These are phyloP conservation scores for Chiridota heheva DNA, from an alignment of 35 echinoderm and acorn worm species.

Conservation along the genomic window DNA sequence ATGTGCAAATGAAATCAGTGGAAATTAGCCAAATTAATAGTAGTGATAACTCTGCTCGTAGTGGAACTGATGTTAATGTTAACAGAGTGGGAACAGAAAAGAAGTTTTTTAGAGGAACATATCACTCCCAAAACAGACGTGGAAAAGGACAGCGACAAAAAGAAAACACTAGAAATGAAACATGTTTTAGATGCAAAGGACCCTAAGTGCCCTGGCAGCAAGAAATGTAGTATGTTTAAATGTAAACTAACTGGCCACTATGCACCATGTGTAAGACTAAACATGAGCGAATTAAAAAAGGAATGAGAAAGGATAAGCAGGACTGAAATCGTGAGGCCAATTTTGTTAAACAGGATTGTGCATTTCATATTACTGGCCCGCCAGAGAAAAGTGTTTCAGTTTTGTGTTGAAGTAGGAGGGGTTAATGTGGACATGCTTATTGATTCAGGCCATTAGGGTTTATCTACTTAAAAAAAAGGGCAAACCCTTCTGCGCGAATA, in stretches of 20 bases:
- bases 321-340: slow-evolving; percentile 8
- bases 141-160: no score
- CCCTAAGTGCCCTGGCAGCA: slow-evolving; percentile 53
- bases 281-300: neutral
- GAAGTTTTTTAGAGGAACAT: neutral
- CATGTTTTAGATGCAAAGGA: slow-evolving; percentile 59
- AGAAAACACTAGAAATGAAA: neutral
- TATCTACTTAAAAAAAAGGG: no score
- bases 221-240: slow-evolving; percentile 42
- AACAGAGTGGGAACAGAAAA: neutral
- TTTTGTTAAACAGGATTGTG: neutral
- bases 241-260: slow-evolving; percentile 43
- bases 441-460: no score
- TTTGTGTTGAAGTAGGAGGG: slow-evolving; percentile 14
- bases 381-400: neutral
- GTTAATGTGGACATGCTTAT: no score
- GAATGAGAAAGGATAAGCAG: slow-evolving; percentile 1
- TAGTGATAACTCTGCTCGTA: neutral
- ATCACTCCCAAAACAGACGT: neutral
- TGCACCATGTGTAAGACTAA: slow-evolving; percentile 56
- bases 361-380: no score
- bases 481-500: no score
- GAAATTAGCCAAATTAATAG: neutral
- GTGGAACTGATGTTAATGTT: neutral
- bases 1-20: neutral